A percentile compares a stretch with the other conserved stretches of the same genome.
These are phyloP conservation scores for Drosophila novamexicana DNA, from an alignment of 1,140 invertebrate species.

Conservation along the genomic window DNA sequence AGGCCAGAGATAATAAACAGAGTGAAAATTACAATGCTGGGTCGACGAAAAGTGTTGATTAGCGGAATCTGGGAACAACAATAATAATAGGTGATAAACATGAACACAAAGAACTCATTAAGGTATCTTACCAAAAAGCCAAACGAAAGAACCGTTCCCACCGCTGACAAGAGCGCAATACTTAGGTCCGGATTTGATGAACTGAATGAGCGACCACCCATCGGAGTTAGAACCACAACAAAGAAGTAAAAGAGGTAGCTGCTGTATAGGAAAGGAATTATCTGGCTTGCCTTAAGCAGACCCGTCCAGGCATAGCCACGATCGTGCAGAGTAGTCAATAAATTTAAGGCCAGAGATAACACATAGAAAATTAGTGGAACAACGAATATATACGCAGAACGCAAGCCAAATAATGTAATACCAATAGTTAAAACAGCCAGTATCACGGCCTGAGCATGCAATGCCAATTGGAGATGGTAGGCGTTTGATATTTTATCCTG, in stretches of 20 bases:
- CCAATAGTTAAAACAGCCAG: conserved; percentile 34
- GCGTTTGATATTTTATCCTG: conserved; percentile 51
- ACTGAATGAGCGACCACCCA: conserved; percentile 87
- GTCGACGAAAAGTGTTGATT: conserved; percentile 70
- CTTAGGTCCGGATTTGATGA: conserved; percentile 87
- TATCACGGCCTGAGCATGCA: conserved; percentile 61
- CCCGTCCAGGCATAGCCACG: conserved; percentile 86
- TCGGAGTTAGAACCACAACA: conserved; percentile 88
- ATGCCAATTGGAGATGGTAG: conserved; percentile 55
- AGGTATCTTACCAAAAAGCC: conserved; percentile 68
- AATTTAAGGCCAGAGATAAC: conserved; percentile 47
- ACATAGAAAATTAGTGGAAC: conserved; percentile 62
- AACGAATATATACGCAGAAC: conserved; percentile 54
- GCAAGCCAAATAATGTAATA: conserved; percentile 47
- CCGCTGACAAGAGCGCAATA: conserved; percentile 84
- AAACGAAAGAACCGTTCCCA: conserved; percentile 70
- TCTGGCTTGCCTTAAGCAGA: conserved; percentile 84
- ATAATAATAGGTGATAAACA: not conserved
- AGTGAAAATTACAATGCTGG: conserved; percentile 51
- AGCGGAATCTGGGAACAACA: conserved; percentile 53
- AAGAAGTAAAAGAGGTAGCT: conserved; percentile 88
- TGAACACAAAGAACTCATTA: conserved; percentile 13
- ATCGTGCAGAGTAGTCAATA: conserved; percentile 59
- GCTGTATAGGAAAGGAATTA: conserved; percentile 85
- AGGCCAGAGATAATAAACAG: conserved; percentile 85